Conservation (phyloP, 2,113 vertebrate species). For the Pachycephala philippinensis region DNA sequence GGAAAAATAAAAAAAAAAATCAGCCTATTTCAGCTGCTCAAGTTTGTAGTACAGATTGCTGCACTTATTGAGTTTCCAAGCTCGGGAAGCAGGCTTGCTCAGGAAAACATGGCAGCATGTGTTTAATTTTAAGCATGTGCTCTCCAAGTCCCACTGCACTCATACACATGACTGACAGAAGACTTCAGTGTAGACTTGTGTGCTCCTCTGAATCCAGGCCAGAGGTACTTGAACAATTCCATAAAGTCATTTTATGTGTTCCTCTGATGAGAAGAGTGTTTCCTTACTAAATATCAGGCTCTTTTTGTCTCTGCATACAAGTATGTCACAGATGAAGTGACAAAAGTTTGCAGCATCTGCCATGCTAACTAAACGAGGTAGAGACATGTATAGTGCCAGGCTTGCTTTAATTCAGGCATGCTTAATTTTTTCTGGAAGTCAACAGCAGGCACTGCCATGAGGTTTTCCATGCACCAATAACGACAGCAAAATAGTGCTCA, state of each 20-base stretch:
- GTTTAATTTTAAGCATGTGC: neutral
- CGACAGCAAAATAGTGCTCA: neutral
- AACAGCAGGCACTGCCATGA: neutral
- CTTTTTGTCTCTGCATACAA: neutral
- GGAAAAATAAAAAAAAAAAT: neutral
- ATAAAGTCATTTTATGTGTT: neutral
- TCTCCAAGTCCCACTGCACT: neutral
- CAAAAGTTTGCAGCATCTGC: neutral
- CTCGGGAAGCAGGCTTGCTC: neutral
- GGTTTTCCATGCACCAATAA: conserved; percentile 22
- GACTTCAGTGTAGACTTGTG: neutral
- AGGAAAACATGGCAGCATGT: neutral
- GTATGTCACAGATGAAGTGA: neutral
- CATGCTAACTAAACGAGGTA: neutral
- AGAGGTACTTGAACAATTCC: neutral
- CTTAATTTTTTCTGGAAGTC: conserved; percentile 43
- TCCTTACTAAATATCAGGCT: neutral
- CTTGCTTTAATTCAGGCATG: neutral
- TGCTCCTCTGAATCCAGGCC: neutral
- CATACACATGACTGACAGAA: neutral
- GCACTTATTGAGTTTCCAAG: neutral
- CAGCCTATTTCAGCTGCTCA: neutral
- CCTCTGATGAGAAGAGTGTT: neutral
- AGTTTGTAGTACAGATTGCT: neutral
- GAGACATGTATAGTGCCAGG: neutral